Conservation (phyloP, 2,888 invertebrate species). For the Smittia sp. region DNA sequence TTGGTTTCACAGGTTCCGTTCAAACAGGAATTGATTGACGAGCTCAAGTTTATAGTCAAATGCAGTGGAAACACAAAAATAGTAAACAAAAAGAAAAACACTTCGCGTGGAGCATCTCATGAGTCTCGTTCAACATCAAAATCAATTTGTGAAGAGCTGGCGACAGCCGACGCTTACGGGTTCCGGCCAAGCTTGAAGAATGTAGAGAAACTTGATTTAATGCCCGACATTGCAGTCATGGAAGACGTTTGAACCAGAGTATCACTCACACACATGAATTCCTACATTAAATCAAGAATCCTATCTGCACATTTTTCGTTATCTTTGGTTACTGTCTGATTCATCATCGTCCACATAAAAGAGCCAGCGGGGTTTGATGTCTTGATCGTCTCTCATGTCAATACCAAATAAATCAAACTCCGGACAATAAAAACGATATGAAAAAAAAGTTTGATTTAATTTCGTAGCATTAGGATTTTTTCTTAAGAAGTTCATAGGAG, state of each 20-base stretch:
- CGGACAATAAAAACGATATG: too few relatives aligned
- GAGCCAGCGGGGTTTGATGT: too few relatives aligned
- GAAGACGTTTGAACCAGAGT: neutral
- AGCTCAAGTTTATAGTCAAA: constrained; percentile 68
- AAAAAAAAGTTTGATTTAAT: too few relatives aligned
- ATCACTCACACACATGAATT: neutral
- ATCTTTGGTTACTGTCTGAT: too few relatives aligned
- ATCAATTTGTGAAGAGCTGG: neutral
- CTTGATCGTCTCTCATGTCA: too few relatives aligned
- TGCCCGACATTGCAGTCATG: neutral
- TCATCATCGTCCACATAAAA: too few relatives aligned
- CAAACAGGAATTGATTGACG: constrained; percentile 64
- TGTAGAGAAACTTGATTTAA: constrained; percentile 21
- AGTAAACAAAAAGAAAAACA: constrained; percentile 55
- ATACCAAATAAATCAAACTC: too few relatives aligned
- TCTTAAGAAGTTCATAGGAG: too few relatives aligned
- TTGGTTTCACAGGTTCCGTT: constrained; percentile 55
- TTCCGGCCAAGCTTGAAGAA: constrained; percentile 30
- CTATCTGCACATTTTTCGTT: neutral
- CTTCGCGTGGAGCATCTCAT: constrained; percentile 41
- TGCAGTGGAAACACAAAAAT: constrained; percentile 70
- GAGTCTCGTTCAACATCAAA: constrained; percentile 20
- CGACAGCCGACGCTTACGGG: neutral
- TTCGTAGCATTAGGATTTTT: too few relatives aligned
- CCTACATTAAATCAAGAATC: too few relatives aligned